These are phyloP conservation scores for Drosophila santomea DNA, from an alignment of 1,140 invertebrate genomes.

Conservation along the genomic window DNA sequence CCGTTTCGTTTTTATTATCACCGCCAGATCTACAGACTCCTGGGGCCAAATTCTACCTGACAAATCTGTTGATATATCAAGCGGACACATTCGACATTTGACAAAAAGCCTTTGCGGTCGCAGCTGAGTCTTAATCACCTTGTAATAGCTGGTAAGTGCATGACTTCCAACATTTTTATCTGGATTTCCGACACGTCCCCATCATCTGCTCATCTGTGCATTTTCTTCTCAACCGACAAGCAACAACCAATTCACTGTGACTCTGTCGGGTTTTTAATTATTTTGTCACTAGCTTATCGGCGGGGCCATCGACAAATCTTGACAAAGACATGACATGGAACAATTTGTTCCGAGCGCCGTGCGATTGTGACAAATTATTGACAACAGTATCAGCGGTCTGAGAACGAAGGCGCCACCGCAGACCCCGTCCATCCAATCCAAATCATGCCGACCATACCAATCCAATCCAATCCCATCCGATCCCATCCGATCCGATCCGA, in stretches of 20 bases:
- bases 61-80: constrained; percentile 7
- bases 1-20: background rate
- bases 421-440: constrained; percentile 2
- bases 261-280: constrained; percentile 71
- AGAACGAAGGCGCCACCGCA: constrained; percentile 11
- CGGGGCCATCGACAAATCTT: constrained; percentile 67
- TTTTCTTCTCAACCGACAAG: no score
- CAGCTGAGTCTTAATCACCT: constrained; percentile 42
- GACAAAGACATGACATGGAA: constrained; percentile 83
- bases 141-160: constrained; percentile 65
- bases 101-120: constrained; percentile 44
- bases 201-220: background rate
- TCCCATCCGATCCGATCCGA: no score
- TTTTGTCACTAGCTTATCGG: constrained; percentile 82
- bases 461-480: background rate
- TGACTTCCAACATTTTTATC: constrained; percentile 64
- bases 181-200: constrained; percentile 8
- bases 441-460: background rate
- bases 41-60: constrained; percentile 18
- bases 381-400: constrained; percentile 64
- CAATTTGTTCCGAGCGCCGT: constrained; percentile 76
- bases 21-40: background rate
- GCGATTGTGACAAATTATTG: constrained; percentile 84
- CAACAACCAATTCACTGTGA: constrained; percentile 35
- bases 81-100: constrained; percentile 26